Evolutionary conservation across 2,888 invertebrate genomes (phyloP).

Genomic region (Agriopis leucophaearia): DNA sequence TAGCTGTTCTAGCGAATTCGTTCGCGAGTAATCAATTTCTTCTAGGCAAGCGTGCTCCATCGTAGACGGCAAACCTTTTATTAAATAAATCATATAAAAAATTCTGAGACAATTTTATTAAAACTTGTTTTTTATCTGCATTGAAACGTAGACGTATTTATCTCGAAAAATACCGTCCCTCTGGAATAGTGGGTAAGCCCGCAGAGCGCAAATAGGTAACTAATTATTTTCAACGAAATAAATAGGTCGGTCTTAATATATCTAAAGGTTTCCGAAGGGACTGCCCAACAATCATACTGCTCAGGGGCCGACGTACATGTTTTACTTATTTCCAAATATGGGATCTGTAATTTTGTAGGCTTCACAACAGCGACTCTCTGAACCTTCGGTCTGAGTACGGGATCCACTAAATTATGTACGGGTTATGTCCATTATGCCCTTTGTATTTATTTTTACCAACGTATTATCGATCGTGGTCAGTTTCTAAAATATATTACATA

Average conservation of each 20-base stretch:
- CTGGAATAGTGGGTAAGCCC: too few species aligned
- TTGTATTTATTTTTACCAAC: slow-evolving; percentile 40
- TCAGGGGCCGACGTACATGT: slow-evolving; percentile 1
- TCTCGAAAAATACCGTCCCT: too few species aligned
- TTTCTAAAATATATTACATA: background rate
- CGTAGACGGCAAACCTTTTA: too few species aligned
- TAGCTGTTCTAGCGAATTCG: too few species aligned
- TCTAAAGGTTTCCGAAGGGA: slow-evolving; percentile 9
- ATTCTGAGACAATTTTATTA: too few species aligned
- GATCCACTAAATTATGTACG: slow-evolving; percentile 43
- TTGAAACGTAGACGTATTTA: too few species aligned
- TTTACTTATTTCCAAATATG: slow-evolving; percentile 25
- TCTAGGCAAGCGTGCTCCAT: too few species aligned
- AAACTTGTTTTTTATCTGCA: too few species aligned
- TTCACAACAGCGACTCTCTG: slow-evolving; percentile 25
- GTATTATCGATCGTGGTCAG: slow-evolving; percentile 33
- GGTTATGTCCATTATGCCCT: slow-evolving; percentile 41
- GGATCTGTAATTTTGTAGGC: slow-evolving; percentile 21
- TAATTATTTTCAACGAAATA: too few species aligned
- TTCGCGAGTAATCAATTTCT: too few species aligned
- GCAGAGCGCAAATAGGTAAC: too few species aligned
- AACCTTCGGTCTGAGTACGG: slow-evolving; percentile 32
- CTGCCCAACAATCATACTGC: slow-evolving; percentile 7
- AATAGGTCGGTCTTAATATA: background rate
- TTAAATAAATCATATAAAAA: too few species aligned